phyloP scores from a whole-genome alignment of 2,113 vertebrate species.

The Equus przewalskii region DNA sequence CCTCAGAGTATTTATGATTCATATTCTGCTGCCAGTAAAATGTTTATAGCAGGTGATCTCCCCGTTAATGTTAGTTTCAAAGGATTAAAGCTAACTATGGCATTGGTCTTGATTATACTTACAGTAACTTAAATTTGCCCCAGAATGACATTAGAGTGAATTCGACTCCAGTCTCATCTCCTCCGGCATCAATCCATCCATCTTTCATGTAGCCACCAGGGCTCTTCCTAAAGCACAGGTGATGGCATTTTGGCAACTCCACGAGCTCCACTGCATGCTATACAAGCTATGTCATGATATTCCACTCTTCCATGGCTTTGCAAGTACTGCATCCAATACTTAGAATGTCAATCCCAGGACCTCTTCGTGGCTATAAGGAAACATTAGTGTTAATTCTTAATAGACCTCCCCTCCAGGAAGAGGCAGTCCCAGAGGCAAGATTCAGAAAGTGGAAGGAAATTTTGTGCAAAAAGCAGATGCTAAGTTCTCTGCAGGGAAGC shows the following conservation, averaged over 20 bases:
- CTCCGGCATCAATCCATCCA: background rate
- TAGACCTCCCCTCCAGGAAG: background rate
- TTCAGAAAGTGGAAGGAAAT: background rate
- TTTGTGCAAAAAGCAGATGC: background rate
- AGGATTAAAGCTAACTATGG: constrained; percentile 60
- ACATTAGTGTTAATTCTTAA: background rate
- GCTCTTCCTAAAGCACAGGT: background rate
- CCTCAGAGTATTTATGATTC: constrained; percentile 56
- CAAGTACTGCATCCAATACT: background rate
- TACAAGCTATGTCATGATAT: background rate
- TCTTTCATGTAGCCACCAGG: background rate
- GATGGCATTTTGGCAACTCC: background rate
- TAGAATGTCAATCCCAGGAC: background rate
- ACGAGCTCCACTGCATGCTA: background rate
- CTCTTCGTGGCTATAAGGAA: background rate
- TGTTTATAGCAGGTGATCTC: constrained; percentile 46
- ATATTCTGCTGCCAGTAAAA: constrained; percentile 65
- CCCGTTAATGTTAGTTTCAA: constrained; percentile 55
- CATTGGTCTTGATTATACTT: constrained; percentile 20
- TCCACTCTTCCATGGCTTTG: background rate
- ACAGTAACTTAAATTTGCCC: background rate
- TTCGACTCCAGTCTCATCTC: background rate
- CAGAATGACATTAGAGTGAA: background rate
- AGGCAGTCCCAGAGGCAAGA: background rate
- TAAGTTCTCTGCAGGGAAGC: background rate